Evolutionary conservation across 2,113 vertebrate genomes (phyloP).

Genomic region (Centropristis striata): DNA sequence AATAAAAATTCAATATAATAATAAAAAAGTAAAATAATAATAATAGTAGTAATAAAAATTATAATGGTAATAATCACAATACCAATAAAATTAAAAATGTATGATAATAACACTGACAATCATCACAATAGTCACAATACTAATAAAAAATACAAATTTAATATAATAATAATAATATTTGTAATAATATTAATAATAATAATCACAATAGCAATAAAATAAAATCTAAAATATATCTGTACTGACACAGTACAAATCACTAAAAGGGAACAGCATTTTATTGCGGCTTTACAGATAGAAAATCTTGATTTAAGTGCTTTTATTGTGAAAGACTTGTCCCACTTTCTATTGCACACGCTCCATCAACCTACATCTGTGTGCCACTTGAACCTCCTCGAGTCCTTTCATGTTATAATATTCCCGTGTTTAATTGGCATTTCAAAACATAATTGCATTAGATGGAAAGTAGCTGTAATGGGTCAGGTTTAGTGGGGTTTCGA

Average conservation of each 20-base stretch:
- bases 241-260: slow-evolving; percentile 19
- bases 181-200: no score
- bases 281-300: background rate
- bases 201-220: no score
- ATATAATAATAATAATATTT: no score
- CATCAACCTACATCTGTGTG: background rate
- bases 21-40: no score
- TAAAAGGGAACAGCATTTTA: background rate
- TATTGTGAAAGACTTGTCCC: background rate
- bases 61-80: no score
- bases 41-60: no score
- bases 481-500: background rate
- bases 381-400: slow-evolving; percentile 24
- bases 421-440: slow-evolving; percentile 27
- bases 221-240: no score
- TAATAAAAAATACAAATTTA: no score
- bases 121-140: no score
- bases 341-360: slow-evolving; percentile 11
- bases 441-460: slow-evolving; percentile 33
- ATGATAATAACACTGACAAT: no score
- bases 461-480: slow-evolving; percentile 11
- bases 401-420: slow-evolving; percentile 12
- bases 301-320: background rate
- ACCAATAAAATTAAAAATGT: no score
- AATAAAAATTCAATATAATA: no score